Evolutionary conservation across 2,888 invertebrate genomes (phyloP), one percentile per base, ranked within the genome.

Genomic region (Leptura quadrifasciata): DNA sequence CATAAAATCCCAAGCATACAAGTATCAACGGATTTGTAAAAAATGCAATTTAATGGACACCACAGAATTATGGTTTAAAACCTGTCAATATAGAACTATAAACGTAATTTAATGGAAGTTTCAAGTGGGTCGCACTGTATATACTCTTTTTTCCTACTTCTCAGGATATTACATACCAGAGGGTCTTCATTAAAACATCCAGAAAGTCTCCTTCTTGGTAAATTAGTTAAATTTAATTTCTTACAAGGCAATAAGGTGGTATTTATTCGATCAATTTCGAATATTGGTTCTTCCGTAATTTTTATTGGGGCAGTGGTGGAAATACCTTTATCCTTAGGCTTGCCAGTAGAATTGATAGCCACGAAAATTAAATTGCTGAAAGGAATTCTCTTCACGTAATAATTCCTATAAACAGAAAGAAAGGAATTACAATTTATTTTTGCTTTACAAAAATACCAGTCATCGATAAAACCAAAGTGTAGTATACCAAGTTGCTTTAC

Each of bases 111-210:
- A n/a, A n/a, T n/a, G n/a, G n/a, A n/a, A n/a, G n/a, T n/a, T n/a
- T n/a, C n/a, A n/a, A n/a, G n/a, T n/a, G n/a, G n/a, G n/a, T n/a
- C n/a, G 8, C 6, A 5, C 6, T 31, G 8, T 31, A 31, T 31
- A 31, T 24, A 31, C 6, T 31, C 0, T 31, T 31, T 31, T 31
- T 31, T 6, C 6, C 27, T 31, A 5, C 27, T 8, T 31, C 6
- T 31, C 6, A 31, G 27, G 6, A 78, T n/a, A n/a, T 15, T 47
- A 54, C 83, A 89, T 89, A 94, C 94, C 90, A 92, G 90, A 54
- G 93, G 92, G 89, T 96, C 94, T 82, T 94, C 93, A 69, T 95
- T 95, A 85, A 91, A 96, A 87, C 96, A 96, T 73, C 94, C 95
- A 76, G 93, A 92, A 27, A 95, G 91, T 75, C 93, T 91, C 79